These are phyloP conservation scores for Salticus scenicus DNA, from an alignment of 2,888 invertebrate species.

Conservation along the genomic window DNA sequence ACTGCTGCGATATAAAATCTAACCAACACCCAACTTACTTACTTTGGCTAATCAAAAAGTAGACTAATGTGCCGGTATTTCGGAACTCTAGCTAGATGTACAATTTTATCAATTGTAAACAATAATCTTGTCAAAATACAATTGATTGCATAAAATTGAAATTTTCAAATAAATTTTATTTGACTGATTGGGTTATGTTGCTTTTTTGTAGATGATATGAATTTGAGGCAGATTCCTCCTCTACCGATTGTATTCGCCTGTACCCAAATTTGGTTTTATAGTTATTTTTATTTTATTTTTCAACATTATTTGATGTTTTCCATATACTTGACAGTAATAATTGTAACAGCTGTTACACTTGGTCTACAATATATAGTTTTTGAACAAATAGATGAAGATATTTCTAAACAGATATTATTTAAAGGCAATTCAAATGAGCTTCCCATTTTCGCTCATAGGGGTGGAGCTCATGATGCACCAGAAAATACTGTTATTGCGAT, in stretches of 20 bases:
- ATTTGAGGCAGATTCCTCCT: conserved; percentile 45
- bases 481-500: conserved; percentile 87
- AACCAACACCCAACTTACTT: too few species aligned
- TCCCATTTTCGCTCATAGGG: conserved; percentile 83
- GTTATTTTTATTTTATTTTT: conserved; percentile 56
- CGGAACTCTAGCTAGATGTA: too few species aligned
- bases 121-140: too few species aligned
- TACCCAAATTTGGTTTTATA: conserved; percentile 54
- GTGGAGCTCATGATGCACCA: conserved; percentile 85
- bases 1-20: too few species aligned
- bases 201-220: conserved; percentile 33
- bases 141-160: too few species aligned
- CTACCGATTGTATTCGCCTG: conserved; percentile 43
- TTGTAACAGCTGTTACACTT: conserved; percentile 31
- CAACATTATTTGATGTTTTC: conserved; percentile 61
- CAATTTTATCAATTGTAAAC: too few species aligned
- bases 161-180: too few species aligned
- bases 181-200: too few species aligned
- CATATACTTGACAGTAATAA: conserved; percentile 46
- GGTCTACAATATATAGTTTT: conserved; percentile 57
- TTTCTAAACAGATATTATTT: conserved; percentile 39
- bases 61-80: too few species aligned
- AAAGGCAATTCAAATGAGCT: conserved; percentile 45
- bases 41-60: too few species aligned
- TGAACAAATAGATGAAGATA: conserved; percentile 43